These are phyloP conservation scores for Prietella phreatophila DNA, from an alignment of 2,113 vertebrate species.

Conservation along the genomic window DNA sequence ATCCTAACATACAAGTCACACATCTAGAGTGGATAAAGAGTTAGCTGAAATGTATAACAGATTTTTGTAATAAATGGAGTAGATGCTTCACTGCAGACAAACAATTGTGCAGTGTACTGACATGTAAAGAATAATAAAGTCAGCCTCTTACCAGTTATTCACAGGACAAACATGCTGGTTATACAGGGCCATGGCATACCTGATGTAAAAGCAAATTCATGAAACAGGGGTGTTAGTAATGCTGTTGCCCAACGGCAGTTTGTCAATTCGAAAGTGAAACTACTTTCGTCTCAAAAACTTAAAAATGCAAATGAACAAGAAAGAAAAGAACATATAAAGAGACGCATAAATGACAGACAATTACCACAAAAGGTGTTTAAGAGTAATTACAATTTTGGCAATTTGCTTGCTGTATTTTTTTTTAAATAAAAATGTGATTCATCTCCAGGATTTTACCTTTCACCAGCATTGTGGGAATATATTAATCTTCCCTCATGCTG, in stretches of 20 bases:
- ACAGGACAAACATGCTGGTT: conserved; percentile 89
- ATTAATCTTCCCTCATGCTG: conserved; percentile 19
- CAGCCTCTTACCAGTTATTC: conserved; percentile 78
- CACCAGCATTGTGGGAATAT: not conserved
- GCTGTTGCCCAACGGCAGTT: not conserved
- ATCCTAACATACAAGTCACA: not conserved
- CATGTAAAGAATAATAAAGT: not conserved
- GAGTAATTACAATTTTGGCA: not conserved
- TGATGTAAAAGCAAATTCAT: conserved; percentile 53
- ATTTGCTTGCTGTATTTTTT: not conserved
- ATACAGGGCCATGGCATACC: conserved; percentile 87
- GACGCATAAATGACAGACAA: not conserved
- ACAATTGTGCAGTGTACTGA: not conserved
- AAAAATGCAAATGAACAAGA: not conserved
- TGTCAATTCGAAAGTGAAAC: not conserved
- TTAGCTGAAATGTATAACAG: not conserved
- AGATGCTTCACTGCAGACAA: not conserved
- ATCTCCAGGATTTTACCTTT: conserved; percentile 2
- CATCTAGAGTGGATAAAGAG: not conserved
- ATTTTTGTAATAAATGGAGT: not conserved
- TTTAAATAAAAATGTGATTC: not conserved
- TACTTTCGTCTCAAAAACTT: not conserved
- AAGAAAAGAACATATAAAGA: not conserved
- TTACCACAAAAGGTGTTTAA: not conserved
- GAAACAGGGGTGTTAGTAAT: not conserved